These are phyloP conservation scores for Myodes glareolus DNA, from an alignment of 2,113 vertebrate species.

Conservation along the genomic window DNA sequence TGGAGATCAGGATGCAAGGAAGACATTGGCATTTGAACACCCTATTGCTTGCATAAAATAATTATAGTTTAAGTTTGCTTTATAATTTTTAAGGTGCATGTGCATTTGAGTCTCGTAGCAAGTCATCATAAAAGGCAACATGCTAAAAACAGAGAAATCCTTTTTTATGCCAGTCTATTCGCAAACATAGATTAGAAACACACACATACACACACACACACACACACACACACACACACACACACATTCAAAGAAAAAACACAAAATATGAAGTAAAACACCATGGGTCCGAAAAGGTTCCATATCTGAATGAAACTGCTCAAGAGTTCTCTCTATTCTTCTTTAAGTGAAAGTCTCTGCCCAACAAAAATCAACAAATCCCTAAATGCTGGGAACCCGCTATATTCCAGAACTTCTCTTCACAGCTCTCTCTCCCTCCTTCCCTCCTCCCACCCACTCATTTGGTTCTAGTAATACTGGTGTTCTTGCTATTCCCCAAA, in stretches of 20 bases:
- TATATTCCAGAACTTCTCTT: not conserved
- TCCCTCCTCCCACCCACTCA: accelerated
- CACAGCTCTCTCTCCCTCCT: too few relatives aligned
- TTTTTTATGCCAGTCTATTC: constrained; percentile 56
- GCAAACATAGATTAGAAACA: constrained; percentile 4
- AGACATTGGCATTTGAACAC: constrained; percentile 23
- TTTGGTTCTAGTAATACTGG: not conserved
- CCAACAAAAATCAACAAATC: not conserved
- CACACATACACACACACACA: not conserved
- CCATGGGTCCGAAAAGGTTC: not conserved
- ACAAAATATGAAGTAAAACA: not conserved
- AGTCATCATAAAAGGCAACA: constrained; percentile 57
- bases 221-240: not conserved
- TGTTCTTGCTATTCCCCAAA: not conserved
- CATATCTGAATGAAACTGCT: constrained; percentile 8
- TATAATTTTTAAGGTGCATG: constrained; percentile 57
- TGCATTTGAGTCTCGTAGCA: constrained; percentile 66
- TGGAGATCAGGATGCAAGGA: not conserved
- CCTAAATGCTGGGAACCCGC: not conserved
- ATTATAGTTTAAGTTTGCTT: constrained; percentile 49
- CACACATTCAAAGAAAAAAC: not conserved
- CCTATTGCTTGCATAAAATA: constrained; percentile 41
- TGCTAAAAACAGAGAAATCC: constrained; percentile 22
- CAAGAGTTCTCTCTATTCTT: constrained; percentile 10
- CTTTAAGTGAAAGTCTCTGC: not conserved